Evolutionary conservation across 1,140 invertebrate species (phyloP).

Genomic region (Drosophila chauvacae): DNA sequence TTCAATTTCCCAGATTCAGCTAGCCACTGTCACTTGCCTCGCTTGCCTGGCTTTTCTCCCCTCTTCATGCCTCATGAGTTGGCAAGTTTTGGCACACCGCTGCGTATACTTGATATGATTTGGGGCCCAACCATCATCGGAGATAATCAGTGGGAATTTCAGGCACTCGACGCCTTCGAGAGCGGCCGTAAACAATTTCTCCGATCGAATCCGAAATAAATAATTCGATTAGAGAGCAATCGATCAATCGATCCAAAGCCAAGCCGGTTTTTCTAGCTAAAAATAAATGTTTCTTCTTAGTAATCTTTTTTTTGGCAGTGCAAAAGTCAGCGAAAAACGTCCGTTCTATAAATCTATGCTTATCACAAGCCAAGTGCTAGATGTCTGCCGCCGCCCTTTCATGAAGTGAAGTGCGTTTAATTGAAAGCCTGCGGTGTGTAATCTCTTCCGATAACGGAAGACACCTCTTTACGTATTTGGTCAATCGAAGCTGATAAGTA

Average conservation of each 20-base stretch:
- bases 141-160: conserved; percentile 56
- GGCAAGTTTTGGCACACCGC: conserved; percentile 31
- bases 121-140: conserved; percentile 4
- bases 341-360: conserved; percentile 29
- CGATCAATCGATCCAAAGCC: neutral
- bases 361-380: conserved; percentile 21
- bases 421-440: conserved; percentile 44
- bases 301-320: neutral
- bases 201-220: conserved; percentile 16
- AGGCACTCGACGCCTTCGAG: conserved; percentile 22
- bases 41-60: neutral
- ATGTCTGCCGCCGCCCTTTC: conserved; percentile 21
- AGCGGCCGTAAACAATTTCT: conserved; percentile 15
- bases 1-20: conserved; percentile 83
- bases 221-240: conserved; percentile 38
- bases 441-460: conserved; percentile 42
- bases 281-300: neutral
- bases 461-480: conserved; percentile 12
- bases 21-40: conserved; percentile 38
- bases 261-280: conserved; percentile 20
- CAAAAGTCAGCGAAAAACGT: conserved; percentile 8
- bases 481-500: conserved; percentile 31
- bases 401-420: conserved; percentile 42
- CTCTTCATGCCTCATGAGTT: conserved; percentile 18
- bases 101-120: conserved; percentile 27